phyloP scores from a whole-genome alignment of 2,113 vertebrate genomes.

The Callorhinus ursinus region DNA sequence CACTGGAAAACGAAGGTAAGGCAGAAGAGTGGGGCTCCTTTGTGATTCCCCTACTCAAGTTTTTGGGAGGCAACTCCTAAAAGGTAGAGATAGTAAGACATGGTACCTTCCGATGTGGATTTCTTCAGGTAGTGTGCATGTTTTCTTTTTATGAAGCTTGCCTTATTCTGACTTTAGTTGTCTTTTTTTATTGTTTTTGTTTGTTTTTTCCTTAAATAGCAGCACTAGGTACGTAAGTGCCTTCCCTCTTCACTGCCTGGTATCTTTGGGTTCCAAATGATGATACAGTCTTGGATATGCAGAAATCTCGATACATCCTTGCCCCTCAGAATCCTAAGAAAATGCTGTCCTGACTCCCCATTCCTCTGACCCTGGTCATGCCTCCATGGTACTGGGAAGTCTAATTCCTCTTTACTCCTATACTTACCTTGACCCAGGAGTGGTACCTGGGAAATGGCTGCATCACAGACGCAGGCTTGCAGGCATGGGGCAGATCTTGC shows the following conservation, averaged over 20 bases:
- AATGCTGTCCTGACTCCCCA: not conserved
- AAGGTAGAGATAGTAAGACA: not conserved
- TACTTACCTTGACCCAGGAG: not conserved
- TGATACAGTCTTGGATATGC: not conserved
- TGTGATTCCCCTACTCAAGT: not conserved
- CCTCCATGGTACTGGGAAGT: not conserved
- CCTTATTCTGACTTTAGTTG: not conserved
- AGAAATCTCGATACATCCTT: not conserved
- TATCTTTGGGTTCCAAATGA: not conserved
- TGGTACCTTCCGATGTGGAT: not conserved
- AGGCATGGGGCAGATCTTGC: not conserved
- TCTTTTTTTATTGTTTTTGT: not conserved
- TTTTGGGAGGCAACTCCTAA: not conserved
- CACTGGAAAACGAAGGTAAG: conserved; percentile 88
- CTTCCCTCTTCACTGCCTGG: not conserved
- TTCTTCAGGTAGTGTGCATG: not conserved
- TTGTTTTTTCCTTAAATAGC: conserved; percentile 33
- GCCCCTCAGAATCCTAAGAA: not conserved
- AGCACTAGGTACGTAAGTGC: not conserved
- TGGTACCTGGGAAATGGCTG: not conserved
- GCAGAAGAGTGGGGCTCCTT: not conserved
- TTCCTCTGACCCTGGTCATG: not conserved
- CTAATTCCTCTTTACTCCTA: not conserved
- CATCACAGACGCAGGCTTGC: not conserved
- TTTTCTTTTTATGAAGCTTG: conserved; percentile 6